Percentiles rank a stretch among this genome's conserved stretches.
Evolutionary conservation across 2,888 invertebrate species (phyloP).

Genomic region (Caenorhabditis macrosperma): DNA sequence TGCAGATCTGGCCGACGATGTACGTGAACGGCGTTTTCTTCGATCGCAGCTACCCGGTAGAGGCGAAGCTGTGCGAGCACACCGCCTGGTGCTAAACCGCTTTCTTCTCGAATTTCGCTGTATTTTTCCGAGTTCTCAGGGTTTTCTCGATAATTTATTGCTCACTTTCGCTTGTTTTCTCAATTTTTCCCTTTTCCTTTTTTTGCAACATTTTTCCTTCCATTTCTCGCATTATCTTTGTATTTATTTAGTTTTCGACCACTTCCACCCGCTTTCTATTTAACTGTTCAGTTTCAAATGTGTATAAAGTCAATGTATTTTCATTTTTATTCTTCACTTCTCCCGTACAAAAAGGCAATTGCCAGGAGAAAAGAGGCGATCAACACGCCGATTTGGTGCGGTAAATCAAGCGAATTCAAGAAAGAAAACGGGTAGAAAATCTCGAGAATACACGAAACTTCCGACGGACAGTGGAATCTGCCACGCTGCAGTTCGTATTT

Average conservation of each 20-base stretch:
- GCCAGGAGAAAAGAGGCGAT: conserved; percentile 18
- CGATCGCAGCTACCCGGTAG: conserved; percentile 78
- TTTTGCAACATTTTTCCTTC: not conserved
- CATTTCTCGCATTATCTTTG: no score
- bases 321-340: conserved; percentile 2
- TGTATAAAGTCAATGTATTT: no score
- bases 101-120: not conserved
- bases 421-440: conserved; percentile 55
- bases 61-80: conserved; percentile 75
- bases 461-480: conserved; percentile 70
- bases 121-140: conserved; percentile 34
- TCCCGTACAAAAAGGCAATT: not conserved
- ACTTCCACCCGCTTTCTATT: no score
- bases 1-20: conserved; percentile 79
- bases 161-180: conserved; percentile 21
- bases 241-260: no score
- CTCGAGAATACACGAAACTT: conserved; percentile 59
- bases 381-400: conserved; percentile 38
- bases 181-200: not conserved
- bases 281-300: no score
- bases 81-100: conserved; percentile 74
- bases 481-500: conserved; percentile 57
- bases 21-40: conserved; percentile 80
- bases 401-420: conserved; percentile 18
- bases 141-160: conserved; percentile 41